Base-by-base conservation (phyloP, 2,888 invertebrate species). In the Zhuqinia jingwanae region DNA sequence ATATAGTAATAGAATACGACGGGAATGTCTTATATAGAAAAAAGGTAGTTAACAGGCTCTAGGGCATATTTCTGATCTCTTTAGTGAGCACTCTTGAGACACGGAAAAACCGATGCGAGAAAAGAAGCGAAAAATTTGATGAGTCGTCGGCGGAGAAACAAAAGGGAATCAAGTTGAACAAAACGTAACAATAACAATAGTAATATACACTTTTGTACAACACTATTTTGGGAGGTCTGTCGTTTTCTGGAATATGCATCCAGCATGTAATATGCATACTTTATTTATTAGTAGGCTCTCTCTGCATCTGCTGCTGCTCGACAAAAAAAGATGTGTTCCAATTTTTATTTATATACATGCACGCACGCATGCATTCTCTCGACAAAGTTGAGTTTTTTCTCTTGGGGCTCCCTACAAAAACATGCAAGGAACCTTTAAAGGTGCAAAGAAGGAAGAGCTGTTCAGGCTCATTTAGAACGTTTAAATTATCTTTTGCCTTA, bases 371-470 rank as follows among this genome's bases (percentile, higher is more conserved):
- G 15, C 15, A 8, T 50, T 10, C n/a, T 15, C 2, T 15, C n/a
- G n/a, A n/a, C n/a, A 36, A 36, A 36, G 36, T 6, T 36, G 36
- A 3, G 5, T 36, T 36, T 36, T 36, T 36, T 50, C 13, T 15
- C n/a, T 2, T 6, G 8, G 36, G 36, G 5, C 8, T 36, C 8
- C 8, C 36, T 36, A 36, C 36, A 36, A 42, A 68, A 68, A 68
- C 36, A 36, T 53, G 17, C 50, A 75, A 15, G 65, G n/a, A 25
- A 56, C 70, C 58, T 81, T 36, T 8, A 0, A 63, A 83, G 83
- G 83, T 83, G 83, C 83, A 83, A 83, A 76, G 82, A 82, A 83
- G 83, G 83, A 76, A 83, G 76, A 60, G 47, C 76, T 68, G 83
- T 76, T 83, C n/a, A n/a, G 76, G 42, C 22, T 77, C 63, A 83